Conservation (phyloP, 37 sponge, comb jelly and placozoan species). For the Tethya wilhelma region DNA sequence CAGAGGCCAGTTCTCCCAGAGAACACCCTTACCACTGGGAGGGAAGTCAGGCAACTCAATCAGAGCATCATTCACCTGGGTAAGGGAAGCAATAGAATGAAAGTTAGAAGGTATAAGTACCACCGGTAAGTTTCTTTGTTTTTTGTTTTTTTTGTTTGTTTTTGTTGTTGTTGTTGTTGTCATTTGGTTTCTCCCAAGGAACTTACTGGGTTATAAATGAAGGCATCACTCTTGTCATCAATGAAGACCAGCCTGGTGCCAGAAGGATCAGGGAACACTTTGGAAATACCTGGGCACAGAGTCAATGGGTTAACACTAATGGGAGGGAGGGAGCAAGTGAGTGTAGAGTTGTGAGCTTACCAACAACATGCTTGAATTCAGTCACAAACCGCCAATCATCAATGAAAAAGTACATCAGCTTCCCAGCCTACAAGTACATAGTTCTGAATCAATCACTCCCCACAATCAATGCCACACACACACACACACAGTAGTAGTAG, state of each 20-base stretch:
- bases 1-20: constrained; percentile 87
- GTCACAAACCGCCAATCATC: constrained; percentile 96
- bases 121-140: too few relatives aligned
- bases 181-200: too few relatives aligned
- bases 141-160: too few relatives aligned
- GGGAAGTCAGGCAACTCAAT: constrained; percentile 84
- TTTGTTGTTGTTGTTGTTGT: too few relatives aligned
- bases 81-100: background rate
- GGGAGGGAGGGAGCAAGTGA: background rate
- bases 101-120: too few relatives aligned
- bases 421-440: constrained; percentile 78
- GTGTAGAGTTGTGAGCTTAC: too few relatives aligned
- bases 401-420: constrained; percentile 81
- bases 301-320: too few relatives aligned
- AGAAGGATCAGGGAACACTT: constrained; percentile 76
- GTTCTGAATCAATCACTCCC: too few relatives aligned
- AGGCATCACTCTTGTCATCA: constrained; percentile 95
- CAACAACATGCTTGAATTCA: constrained; percentile 86
- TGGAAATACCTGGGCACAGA: constrained; percentile 53
- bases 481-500: background rate
- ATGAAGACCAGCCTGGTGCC: constrained; percentile 80
- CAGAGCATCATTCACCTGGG: constrained; percentile 65
- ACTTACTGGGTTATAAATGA: constrained; percentile 87
- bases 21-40: constrained; percentile 60
- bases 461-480: too few relatives aligned